Base-by-base conservation (phyloP, 2,888 invertebrate species). In the Osedax frankpressi region DNA sequence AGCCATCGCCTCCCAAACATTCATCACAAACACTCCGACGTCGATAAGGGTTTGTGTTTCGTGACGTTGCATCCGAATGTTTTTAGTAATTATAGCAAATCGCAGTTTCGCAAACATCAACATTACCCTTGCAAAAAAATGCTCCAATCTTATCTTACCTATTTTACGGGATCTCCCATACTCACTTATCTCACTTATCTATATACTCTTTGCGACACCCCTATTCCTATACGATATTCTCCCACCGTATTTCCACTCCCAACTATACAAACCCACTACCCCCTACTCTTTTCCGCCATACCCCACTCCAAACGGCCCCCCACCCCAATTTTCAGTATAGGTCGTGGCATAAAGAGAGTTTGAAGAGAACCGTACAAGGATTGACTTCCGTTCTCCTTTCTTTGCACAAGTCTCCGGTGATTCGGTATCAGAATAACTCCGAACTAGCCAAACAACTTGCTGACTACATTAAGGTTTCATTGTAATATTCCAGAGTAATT, bases 1-100 rank as follows among this genome's bases (percentile, higher is more conserved):
- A 75, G 92, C 96, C 3, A 90, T 97, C 3, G 92, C 91, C 84
- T 90, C 93, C 14, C 94, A 96, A 86, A 86, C 96, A 77, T 95
- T 94, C 86, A 84, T 87, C 19, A 80, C 87, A 60, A 87, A 87
- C 79, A 84, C 86, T 28, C 44, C 44, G 19, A 6, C 6, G 6
- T 44, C 44, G 11, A 44, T 44, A 44, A 44, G 44, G 19, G 44
- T 44, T 44, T 6, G 44, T n/a, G n/a, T n/a, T n/a, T n/a, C n/a
- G n/a, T n/a, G n/a, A n/a, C n/a, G n/a, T n/a, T n/a, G n/a, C n/a
- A n/a, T n/a, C n/a, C n/a, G n/a, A n/a, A n/a, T n/a, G n/a, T n/a
- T n/a, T n/a, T n/a, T n/a, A n/a, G n/a, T n/a, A n/a, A n/a, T n/a
- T n/a, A n/a, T n/a, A n/a, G n/a, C n/a, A n/a, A n/a, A n/a, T n/a